These are phyloP conservation scores for Colius striatus DNA, from an alignment of 2,113 vertebrate species.

Conservation along the genomic window DNA sequence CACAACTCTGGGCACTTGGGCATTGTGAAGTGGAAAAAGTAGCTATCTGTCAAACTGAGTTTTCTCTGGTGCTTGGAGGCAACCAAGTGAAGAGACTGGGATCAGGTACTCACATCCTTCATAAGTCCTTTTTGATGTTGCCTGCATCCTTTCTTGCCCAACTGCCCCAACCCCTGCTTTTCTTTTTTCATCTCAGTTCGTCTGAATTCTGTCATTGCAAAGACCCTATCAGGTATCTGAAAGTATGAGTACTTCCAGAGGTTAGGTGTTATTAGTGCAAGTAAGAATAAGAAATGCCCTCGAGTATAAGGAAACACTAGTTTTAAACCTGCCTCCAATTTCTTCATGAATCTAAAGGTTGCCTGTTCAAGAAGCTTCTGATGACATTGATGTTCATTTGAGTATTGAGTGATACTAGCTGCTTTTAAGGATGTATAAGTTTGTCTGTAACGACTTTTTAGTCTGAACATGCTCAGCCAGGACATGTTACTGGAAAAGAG, in stretches of 20 bases:
- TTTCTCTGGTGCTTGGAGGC: neutral
- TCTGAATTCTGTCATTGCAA: neutral
- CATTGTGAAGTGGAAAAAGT: neutral
- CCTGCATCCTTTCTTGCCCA: neutral
- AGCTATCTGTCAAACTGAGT: neutral
- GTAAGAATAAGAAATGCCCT: neutral
- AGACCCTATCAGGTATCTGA: neutral
- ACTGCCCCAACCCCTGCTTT: fast-evolving
- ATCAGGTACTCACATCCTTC: neutral
- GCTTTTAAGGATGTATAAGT: neutral
- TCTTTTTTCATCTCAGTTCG: neutral
- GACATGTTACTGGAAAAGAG: neutral
- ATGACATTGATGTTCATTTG: neutral
- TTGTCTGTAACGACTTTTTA: neutral
- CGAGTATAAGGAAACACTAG: neutral
- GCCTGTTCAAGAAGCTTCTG: neutral
- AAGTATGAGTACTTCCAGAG: neutral
- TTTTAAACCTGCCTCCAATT: neutral
- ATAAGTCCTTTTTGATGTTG: neutral
- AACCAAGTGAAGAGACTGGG: neutral
- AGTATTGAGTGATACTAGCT: neutral
- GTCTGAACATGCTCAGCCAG: constrained; percentile 8
- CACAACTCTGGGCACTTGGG: neutral
- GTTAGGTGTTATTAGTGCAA: neutral
- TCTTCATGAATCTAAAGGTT: neutral